These are phyloP conservation scores for Drosophila truncata DNA, from an alignment of 1,140 invertebrate genomes.

Conservation along the genomic window DNA sequence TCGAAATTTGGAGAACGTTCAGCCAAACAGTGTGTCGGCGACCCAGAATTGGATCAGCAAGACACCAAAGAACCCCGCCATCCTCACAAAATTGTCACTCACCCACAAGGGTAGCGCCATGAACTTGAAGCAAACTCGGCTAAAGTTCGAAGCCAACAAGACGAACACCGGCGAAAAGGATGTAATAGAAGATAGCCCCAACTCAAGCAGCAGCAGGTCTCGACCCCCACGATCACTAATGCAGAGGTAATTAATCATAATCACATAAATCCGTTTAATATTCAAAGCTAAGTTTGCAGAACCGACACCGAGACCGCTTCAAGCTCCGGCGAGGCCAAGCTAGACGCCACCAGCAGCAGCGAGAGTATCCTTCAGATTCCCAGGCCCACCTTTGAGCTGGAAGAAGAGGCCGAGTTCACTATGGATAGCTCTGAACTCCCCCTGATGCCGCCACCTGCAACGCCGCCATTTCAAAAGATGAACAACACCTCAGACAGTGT, in stretches of 20 bases:
- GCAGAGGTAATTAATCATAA: constrained; percentile 45
- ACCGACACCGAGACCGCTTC: constrained; percentile 46
- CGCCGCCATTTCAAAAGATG: constrained; percentile 27
- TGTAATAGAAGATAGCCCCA: constrained; percentile 71
- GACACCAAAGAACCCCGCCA: constrained; percentile 31
- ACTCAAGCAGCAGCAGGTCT: constrained; percentile 40
- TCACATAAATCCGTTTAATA: constrained; percentile 2
- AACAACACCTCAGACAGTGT: constrained; percentile 58
- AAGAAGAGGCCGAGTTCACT: constrained; percentile 34
- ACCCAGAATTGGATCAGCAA: constrained; percentile 45
- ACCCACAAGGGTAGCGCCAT: constrained; percentile 40
- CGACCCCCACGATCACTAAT: constrained; percentile 54
- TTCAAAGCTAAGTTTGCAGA: constrained; percentile 61
- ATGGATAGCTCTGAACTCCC: neutral
- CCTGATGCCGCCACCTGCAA: constrained; percentile 25
- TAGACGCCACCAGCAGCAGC: constrained; percentile 10
- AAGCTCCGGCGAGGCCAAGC: constrained; percentile 10
- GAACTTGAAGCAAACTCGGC: constrained; percentile 59
- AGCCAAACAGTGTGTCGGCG: constrained; percentile 11
- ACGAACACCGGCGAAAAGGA: constrained; percentile 47
- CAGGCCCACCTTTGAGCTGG: constrained; percentile 45
- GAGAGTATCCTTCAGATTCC: constrained; percentile 7
- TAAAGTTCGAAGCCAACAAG: constrained; percentile 54
- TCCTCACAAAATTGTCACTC: constrained; percentile 55
- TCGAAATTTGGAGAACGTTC: constrained; percentile 52